Base-by-base conservation (phyloP, 2,888 invertebrate genomes). In the Eulithis testata region DNA sequence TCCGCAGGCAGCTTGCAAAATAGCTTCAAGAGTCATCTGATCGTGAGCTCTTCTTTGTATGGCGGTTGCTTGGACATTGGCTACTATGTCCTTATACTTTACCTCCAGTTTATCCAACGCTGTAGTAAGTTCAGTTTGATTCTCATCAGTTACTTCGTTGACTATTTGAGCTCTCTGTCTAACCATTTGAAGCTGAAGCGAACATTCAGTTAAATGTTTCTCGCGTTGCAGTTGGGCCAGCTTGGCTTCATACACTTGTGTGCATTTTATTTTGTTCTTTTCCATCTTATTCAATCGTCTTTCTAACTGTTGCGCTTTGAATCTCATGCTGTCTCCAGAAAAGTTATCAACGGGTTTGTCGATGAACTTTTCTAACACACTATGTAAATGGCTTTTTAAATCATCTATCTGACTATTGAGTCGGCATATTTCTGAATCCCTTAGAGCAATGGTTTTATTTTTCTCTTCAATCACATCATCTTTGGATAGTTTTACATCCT, bases 41-140 rank as follows among this genome's bases (percentile, higher is more conserved):
- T 93, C 92, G 58, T 91, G 90, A 64, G 89, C 80, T 63, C 89
- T 82, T 55, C 90, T 76, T 71, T 93, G 90, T 68, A 91, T 87
- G 3, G 92, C 89, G 0, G 90, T 90, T 2, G 89, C 83, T 79
- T 93, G 92, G 62, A 92, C 84, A 62, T 85, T 90, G 2, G 88
- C 89, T 14, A 93, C 87, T 9, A 92, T 89, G 14, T 90, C 88
- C 74, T 90, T 91, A 71, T 91, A 93, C 75, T 89, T 91, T 27
- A 68, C 75, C 76, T 93, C 92, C 31, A 93, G 76, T 76, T 90
- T 92, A 21, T 87, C 86, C 6, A 92, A 68, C 9, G 87, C 83
- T 43, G 77, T 70, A n/a, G 69, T 78, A 7, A 90, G 63, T 72
- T 91, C 91, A 4, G 73, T 66, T 77, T 90, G 88, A 69, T 83